Percentiles rank a stretch among this genome's conserved stretches.
Evolutionary conservation across 2,888 invertebrate genomes (phyloP).

Genomic region (Calliscelio sp.): DNA sequence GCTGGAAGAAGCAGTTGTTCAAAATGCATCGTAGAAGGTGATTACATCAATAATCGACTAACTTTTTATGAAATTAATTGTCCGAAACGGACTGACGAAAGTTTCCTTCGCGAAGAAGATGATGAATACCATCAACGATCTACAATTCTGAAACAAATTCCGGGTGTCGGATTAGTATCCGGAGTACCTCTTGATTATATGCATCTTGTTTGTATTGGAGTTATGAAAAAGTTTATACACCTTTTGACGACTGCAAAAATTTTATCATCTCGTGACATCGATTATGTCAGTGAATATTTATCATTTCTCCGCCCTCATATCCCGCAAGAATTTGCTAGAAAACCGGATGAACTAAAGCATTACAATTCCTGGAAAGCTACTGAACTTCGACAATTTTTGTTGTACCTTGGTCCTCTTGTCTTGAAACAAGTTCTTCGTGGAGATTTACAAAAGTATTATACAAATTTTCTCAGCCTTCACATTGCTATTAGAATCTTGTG

Average conservation of each 20-base stretch:
- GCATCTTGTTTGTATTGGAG: slow-evolving; percentile 27
- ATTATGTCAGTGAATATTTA: background rate
- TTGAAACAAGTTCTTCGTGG: background rate
- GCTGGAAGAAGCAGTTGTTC: background rate
- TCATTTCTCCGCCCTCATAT: background rate
- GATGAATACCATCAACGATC: background rate
- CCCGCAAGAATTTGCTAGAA: background rate
- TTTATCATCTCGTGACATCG: background rate
- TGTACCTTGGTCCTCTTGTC: background rate
- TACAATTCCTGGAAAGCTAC: background rate
- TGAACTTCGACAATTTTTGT: background rate
- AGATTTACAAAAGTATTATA: too few relatives aligned
- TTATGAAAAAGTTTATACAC: background rate
- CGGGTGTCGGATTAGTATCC: slow-evolving; percentile 1
- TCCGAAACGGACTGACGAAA: background rate
- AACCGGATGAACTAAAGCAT: background rate
- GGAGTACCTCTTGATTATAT: slow-evolving; percentile 10
- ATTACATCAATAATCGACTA: background rate
- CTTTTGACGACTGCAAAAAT: background rate
- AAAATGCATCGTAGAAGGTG: background rate
- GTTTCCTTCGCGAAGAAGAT: background rate
- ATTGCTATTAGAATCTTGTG: background rate
- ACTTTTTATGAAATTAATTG: background rate
- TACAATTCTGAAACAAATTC: background rate
- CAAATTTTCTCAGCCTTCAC: background rate